These are phyloP conservation scores for Cynocephalus volans DNA, from an alignment of 2,113 vertebrate species.

Conservation along the genomic window DNA sequence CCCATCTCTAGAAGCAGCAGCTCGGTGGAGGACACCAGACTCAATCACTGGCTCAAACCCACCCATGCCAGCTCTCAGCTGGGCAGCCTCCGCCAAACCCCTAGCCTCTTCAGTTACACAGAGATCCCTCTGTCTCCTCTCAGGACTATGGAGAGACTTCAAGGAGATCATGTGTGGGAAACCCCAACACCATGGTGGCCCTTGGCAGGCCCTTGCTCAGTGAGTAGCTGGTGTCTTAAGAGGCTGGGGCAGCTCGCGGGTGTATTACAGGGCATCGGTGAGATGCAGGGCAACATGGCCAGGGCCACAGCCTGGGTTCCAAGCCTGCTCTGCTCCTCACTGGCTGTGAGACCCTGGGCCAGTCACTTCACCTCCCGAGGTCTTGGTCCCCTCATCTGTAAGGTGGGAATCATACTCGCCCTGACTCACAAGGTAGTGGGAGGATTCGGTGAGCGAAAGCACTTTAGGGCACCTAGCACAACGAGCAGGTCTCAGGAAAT, in stretches of 20 bases:
- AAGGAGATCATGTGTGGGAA: neutral
- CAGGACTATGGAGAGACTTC: neutral
- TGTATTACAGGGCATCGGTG: neutral
- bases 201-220: accelerated
- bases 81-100: neutral
- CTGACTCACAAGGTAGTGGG: neutral
- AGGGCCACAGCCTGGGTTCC: accelerated
- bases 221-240: accelerated
- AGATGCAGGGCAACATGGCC: accelerated
- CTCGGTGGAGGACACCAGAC: accelerated
- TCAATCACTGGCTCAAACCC: neutral
- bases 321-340: neutral
- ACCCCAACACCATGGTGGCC: neutral
- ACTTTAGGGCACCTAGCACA: accelerated
- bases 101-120: accelerated
- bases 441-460: neutral
- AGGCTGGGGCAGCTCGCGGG: accelerated
- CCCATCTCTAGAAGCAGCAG: accelerated
- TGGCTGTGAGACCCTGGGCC: neutral
- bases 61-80: neutral
- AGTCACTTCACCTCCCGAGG: neutral
- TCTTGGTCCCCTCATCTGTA: neutral
- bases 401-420: neutral
- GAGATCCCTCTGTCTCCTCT: neutral
- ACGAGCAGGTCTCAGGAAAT: accelerated